A percentile compares a stretch with the other conserved stretches of the same genome.
Conservation (phyloP, 2,113 vertebrate species). For the Leptodactylus fuscus region DNA sequence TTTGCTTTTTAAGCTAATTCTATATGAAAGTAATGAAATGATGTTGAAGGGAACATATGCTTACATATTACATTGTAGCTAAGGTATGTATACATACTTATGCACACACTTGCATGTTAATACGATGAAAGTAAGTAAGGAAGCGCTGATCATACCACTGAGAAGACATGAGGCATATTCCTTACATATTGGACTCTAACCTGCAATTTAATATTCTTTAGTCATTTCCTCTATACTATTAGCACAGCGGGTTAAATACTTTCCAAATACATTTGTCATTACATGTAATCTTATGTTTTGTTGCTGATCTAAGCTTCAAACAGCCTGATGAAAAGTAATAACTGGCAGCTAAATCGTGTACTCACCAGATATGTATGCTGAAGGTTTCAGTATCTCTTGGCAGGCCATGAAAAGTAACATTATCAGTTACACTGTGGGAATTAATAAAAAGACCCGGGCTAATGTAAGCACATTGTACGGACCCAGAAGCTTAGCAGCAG, state of each 20-base stretch:
- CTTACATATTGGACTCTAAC: constrained; percentile 14
- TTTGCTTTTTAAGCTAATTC: too few relatives aligned
- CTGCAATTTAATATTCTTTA: constrained; percentile 7
- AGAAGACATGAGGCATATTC: constrained; percentile 12
- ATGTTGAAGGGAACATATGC: too few relatives aligned
- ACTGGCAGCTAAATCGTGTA: constrained; percentile 2
- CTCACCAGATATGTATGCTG: constrained; percentile 26
- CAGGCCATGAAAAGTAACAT: constrained; percentile 28
- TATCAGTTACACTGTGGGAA: constrained; percentile 38
- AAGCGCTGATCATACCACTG: not conserved
- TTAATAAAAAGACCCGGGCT: not conserved
- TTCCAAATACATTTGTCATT: constrained; percentile 45
- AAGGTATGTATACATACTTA: too few relatives aligned
- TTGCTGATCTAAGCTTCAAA: constrained; percentile 30
- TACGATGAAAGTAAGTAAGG: constrained; percentile 16
- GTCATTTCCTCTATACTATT: constrained; percentile 28
- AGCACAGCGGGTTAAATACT: constrained; percentile 11
- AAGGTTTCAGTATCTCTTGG: constrained; percentile 3
- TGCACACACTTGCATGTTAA: not conserved
- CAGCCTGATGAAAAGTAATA: not conserved
- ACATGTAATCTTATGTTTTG: constrained; percentile 23
- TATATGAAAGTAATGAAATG: too few relatives aligned
- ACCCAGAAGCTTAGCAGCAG: constrained; percentile 19
- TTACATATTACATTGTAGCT: too few relatives aligned
- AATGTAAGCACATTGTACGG: constrained; percentile 7